Base-by-base conservation (phyloP, 2,888 invertebrate genomes). In the Drosophila mayaguana region DNA sequence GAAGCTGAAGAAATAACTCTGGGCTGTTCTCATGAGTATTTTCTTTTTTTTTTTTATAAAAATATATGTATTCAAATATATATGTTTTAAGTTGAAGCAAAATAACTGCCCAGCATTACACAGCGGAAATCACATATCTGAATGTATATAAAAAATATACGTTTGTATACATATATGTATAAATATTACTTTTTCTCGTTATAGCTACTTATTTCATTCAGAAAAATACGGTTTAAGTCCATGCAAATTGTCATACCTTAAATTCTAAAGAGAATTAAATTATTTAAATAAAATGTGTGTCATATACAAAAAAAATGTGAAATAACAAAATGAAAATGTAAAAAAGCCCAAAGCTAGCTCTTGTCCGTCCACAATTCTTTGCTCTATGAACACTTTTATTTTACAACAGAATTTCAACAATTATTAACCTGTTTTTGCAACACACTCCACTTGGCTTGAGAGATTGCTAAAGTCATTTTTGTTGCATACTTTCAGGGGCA, bases 401-500 rank as follows among this genome's bases (percentile, higher is more conserved):
- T 28, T 18, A 28, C 45, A 25, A 25, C 14, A 22, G 14, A 46
- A 7, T 11, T 5, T 9, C 11, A 11, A n/a, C 6, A 28, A 28
- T 18, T 18, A 12, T n/a, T n/a, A n/a, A 32, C 2, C n/a, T 12
- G 6, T 1, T 38, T 16, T 3, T 22, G 6, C n/a, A 45, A 28
- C 6, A 28, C 11, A 3, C 14, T 40, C 34, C 32, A 7, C 14
- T 2, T 0, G 7, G 5, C n/a, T 25, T 9, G n/a, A 14, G 18
- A 55, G 2, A 40, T 28, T n/a, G 7, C 1, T 4, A 4, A 25
- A 0, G 0, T 40, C 2, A 22, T 14, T 45, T 61, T 2, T 50
- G 11, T 56, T 76, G 54, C 65, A 51, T 78, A 63, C 92, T 94
- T 95, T 75, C 96, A 98, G 98, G 92, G 98, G 98, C 73, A 96